Evolutionary conservation across 1,140 invertebrate genomes (phyloP).

Genomic region (Drosophila erecta): DNA sequence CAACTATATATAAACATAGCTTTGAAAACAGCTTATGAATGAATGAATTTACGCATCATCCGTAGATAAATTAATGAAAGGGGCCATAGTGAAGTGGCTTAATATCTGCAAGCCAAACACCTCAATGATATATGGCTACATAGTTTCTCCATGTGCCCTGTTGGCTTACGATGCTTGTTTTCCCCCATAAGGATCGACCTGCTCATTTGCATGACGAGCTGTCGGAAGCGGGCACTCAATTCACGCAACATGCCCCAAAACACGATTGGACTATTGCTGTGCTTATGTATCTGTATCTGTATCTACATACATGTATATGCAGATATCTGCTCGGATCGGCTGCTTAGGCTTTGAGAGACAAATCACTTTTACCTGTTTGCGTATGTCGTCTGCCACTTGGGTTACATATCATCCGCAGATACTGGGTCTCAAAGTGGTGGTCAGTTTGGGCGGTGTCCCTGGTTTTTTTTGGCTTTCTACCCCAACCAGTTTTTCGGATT

Average conservation of each 20-base stretch:
- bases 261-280: constrained; percentile 41
- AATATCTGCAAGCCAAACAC: no score
- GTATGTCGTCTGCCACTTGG: constrained; percentile 27
- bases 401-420: constrained; percentile 61
- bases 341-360: constrained; percentile 33
- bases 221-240: constrained; percentile 66
- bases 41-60: no score
- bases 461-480: constrained; percentile 67
- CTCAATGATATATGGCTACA: neutral
- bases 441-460: constrained; percentile 61
- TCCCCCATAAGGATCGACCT: constrained; percentile 42
- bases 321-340: constrained; percentile 23
- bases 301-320: neutral
- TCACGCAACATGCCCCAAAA: constrained; percentile 68
- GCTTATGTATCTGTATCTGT: neutral
- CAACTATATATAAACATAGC: neutral
- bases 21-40: no score
- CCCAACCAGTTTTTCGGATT: constrained; percentile 68
- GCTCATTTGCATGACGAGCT: constrained; percentile 74
- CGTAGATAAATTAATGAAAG: no score
- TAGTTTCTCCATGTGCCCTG: constrained; percentile 21
- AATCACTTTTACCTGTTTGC: constrained; percentile 69
- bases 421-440: constrained; percentile 12
- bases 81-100: no score
- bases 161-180: constrained; percentile 37